A percentile compares a stretch with the other conserved stretches of the same genome.
phyloP scores from a whole-genome alignment of 2,113 vertebrate genomes.

The human region DNA sequence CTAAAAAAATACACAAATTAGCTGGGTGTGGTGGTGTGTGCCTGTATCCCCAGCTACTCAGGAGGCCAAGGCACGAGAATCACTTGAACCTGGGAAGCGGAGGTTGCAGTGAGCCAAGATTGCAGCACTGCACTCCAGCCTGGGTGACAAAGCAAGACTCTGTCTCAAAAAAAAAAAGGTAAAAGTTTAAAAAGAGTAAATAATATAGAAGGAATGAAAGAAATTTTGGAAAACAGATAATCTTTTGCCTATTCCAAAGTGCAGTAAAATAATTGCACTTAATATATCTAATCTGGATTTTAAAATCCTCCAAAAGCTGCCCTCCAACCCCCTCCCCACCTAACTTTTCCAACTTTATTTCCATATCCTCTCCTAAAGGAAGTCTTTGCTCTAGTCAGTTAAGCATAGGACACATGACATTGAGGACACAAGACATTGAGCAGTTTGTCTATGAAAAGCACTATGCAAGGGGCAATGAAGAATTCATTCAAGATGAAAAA shows the following conservation, averaged over 20 bases:
- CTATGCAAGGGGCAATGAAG: not conserved
- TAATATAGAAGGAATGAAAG: not conserved
- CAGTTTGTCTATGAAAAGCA: not conserved
- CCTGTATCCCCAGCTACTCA: no score
- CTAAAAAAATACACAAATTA: no score
- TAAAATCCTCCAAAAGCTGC: not conserved
- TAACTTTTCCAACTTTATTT: not conserved
- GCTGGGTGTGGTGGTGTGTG: no score
- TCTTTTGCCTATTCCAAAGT: not conserved
- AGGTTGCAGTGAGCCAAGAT: no score
- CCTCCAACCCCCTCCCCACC: not conserved
- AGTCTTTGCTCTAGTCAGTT: not conserved
- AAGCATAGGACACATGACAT: not conserved
- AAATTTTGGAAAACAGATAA: conserved; percentile 23
- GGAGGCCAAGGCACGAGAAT: no score
- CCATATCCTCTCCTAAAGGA: not conserved
- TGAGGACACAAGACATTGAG: not conserved
- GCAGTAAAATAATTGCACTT: not conserved
- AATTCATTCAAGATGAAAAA: not conserved
- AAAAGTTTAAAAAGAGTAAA: not conserved
- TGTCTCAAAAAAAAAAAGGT: no score
- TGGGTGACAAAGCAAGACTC: no score
- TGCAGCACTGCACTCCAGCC: no score
- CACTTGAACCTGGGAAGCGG: no score
- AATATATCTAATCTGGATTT: not conserved